A percentile compares a stretch with the other conserved stretches of the same genome.
phyloP scores from a whole-genome alignment of 2,797 vertebrate species.

The Picus viridis region DNA sequence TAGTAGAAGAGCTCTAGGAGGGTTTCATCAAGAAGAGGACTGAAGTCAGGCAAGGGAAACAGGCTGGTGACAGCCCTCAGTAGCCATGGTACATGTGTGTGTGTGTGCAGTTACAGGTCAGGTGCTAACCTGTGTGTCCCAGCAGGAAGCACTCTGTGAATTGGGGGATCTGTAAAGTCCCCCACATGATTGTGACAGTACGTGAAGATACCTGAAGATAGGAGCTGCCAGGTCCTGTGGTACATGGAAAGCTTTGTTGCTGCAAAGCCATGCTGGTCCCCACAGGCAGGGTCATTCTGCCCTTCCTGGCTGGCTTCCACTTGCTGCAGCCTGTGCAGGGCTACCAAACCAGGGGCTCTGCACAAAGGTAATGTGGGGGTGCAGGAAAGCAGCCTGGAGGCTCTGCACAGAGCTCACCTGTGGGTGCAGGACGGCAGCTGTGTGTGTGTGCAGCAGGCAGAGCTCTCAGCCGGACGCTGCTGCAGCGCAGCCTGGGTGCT shows the following conservation, averaged over 20 bases:
- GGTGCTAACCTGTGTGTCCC: not conserved
- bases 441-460: not conserved
- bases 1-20: not conserved
- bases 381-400: not conserved
- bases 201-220: constrained; percentile 60
- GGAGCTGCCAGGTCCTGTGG: constrained; percentile 42
- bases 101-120: not conserved
- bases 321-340: not conserved
- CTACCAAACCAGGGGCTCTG: not conserved
- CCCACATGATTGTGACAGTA: constrained; percentile 5
- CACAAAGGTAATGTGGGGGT: not conserved
- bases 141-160: constrained; percentile 3
- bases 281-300: not conserved
- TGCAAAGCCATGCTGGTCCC: not conserved
- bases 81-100: not conserved
- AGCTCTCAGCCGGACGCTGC: not conserved
- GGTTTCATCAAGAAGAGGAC: not conserved
- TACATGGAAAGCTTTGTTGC: constrained; percentile 9
- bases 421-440: not conserved
- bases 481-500: not conserved
- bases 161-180: constrained; percentile 3
- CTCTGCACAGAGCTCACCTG: not conserved
- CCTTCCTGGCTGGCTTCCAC: not conserved
- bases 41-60: not conserved
- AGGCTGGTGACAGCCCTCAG: not conserved